These are phyloP conservation scores for Lamprologus speciosus DNA, from an alignment of 2,113 vertebrate species.

Conservation along the genomic window DNA sequence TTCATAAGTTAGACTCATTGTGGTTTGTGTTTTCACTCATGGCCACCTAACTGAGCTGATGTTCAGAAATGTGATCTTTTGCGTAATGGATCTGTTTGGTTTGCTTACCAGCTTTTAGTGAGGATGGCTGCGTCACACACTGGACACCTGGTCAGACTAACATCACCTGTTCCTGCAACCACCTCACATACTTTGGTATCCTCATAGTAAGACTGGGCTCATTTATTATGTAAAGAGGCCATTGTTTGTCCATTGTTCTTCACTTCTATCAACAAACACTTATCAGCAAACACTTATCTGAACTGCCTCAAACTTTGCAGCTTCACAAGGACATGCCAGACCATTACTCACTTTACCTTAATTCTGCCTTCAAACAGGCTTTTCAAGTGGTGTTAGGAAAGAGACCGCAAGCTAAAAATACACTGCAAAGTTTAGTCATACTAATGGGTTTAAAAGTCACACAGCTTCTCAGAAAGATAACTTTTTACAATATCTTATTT, in stretches of 20 bases:
- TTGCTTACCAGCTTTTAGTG: not conserved
- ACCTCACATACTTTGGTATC: constrained; percentile 48
- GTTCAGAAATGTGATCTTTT: not conserved
- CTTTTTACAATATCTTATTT: not conserved
- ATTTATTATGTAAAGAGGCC: not conserved
- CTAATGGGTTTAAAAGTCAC: not conserved
- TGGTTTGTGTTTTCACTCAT: not conserved
- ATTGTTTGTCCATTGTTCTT: not conserved
- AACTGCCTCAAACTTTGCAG: not conserved
- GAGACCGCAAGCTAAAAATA: accelerated
- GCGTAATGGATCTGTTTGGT: not conserved
- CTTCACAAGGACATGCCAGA: not conserved
- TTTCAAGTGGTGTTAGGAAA: not conserved
- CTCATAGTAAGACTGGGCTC: constrained; percentile 17
- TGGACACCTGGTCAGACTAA: not conserved
- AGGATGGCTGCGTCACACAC: not conserved
- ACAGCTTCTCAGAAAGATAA: not conserved
- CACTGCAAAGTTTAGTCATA: not conserved
- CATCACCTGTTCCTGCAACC: constrained; percentile 36
- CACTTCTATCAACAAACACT: not conserved
- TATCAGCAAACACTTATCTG: not conserved
- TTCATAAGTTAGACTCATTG: no score
- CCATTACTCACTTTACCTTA: not conserved
- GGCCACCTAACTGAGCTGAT: not conserved
- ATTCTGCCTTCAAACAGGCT: not conserved